Evolutionary conservation across 2,113 vertebrate species (phyloP).

Genomic region (Paratilapia polleni): DNA sequence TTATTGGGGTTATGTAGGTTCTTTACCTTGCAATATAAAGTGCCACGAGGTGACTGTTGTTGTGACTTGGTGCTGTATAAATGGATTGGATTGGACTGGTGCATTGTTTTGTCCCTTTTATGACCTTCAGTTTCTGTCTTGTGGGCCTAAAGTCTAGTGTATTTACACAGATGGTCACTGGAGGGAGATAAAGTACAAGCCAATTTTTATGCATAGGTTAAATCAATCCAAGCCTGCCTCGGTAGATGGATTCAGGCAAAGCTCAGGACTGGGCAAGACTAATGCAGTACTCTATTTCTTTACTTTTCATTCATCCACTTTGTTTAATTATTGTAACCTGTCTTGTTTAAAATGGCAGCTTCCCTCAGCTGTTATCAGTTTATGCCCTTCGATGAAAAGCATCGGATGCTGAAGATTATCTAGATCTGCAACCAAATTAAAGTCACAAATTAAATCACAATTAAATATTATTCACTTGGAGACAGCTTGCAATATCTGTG

Average conservation of each 20-base stretch:
- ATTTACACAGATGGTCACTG: constrained; percentile 47
- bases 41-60: no score
- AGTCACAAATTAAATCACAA: constrained; percentile 10
- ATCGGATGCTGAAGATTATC: neutral
- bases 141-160: neutral
- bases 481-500: neutral
- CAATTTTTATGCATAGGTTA: neutral
- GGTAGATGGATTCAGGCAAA: neutral
- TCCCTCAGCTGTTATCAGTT: neutral
- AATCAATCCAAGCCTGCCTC: neutral
- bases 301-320: neutral
- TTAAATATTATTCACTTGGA: no score
- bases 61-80: no score
- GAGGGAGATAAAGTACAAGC: constrained; percentile 48
- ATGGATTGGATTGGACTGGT: neutral
- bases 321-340: neutral
- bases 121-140: neutral
- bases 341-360: neutral
- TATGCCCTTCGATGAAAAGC: neutral
- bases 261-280: neutral
- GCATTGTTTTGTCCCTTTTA: neutral
- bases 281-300: neutral
- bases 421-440: neutral
- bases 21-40: no score
- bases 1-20: neutral